phyloP scores from a whole-genome alignment of 2,797 vertebrate species.

The Pseudochirops corinnae region DNA sequence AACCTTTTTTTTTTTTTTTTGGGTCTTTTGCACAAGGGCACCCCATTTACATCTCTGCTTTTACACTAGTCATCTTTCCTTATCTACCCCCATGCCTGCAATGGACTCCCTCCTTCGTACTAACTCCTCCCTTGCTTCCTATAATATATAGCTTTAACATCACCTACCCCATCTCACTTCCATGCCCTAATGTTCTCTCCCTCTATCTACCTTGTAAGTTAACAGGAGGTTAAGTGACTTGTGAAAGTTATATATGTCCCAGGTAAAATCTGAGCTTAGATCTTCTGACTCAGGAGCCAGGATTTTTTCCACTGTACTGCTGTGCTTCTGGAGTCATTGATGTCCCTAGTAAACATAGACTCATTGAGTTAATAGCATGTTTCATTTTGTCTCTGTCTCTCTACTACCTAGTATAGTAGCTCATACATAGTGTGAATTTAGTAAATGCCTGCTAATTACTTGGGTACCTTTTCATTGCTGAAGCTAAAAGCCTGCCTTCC shows the following conservation, averaged over 20 bases:
- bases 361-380: not conserved
- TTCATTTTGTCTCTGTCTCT: not conserved
- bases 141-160: not conserved
- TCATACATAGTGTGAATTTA: not conserved
- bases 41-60: not conserved
- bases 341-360: constrained; percentile 5
- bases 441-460: not conserved
- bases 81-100: not conserved
- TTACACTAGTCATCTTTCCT: not conserved
- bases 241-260: not conserved
- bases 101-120: not conserved
- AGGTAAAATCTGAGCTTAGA: not conserved
- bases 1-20: not conserved
- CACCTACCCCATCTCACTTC: not conserved
- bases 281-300: not conserved
- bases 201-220: too few relatives aligned
- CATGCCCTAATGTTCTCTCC: not conserved
- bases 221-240: not conserved
- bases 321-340: not conserved
- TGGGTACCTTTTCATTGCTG: too few relatives aligned
- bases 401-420: not conserved
- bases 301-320: not conserved
- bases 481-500: too few relatives aligned
- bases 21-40: not conserved
- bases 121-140: not conserved